Evolutionary conservation across 2,888 invertebrate species (phyloP), one percentile per base, ranked within the genome.

Genomic region (Caenorhabditis sinica): DNA sequence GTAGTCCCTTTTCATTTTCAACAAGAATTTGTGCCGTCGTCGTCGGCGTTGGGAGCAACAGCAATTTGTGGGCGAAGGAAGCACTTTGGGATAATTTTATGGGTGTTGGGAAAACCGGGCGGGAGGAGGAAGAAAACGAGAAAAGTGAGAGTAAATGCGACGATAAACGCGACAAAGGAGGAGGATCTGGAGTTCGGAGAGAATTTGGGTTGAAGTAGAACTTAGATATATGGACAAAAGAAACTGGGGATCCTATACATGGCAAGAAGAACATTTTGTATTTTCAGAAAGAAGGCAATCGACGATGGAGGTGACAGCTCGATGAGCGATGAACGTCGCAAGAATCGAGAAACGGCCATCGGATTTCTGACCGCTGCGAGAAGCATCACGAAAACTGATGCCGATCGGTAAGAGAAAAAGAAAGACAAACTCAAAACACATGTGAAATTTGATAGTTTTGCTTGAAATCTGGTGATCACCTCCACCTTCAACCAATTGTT

Each of bases 321-420:
- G 65, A 71, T 75, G 63, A 71, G 71, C 53, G 88, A 88, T 25
- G 82, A 85, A 43, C 72, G 86, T 56, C 71, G 69, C 45, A 75
- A 85, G 68, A 68, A 87, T 58, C 86, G 74, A 13, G 90, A 91
- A 17, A 69, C 85, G 2, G 92, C 92, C 1, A 74, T 91, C n/a
- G 86, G 88, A 43, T 86, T 92, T 58, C 85, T 92, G 66, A 88
- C 89, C 28, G 85, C 90, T 5, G 90, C 92, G 11, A 83, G 92
- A 49, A 86, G 89, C 45, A 86, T 92, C 17, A 89, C 89, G 17
- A 88, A 89, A 73, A 82, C 90, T 25, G 92, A 92, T 82, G 92
- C 92, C 4, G 88, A 90, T 58, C 85, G 89, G 89, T 87, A 28
- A 73, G 56, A n/a, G n/a, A 30, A 28, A 61, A 11, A 61, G n/a